Evolutionary conservation across 2,888 invertebrate species (phyloP), one percentile per base, ranked within the genome.

Genomic region (Melinaea menophilus): DNA sequence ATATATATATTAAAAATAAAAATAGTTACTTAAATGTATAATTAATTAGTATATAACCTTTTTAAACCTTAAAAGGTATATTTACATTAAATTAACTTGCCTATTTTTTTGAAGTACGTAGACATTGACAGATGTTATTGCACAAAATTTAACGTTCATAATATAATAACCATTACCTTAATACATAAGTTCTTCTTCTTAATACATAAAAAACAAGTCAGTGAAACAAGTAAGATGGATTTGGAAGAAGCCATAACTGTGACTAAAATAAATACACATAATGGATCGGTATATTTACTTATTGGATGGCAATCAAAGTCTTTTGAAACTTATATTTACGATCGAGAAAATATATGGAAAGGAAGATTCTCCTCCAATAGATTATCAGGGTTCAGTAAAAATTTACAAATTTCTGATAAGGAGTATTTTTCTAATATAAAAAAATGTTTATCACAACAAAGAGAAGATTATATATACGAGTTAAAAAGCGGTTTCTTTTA

Each of bases 401-500:
- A 82, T 66, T 75, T 86, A 54, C 78, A 82, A 58, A 71, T 82
- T 68, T 64, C 76, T 54, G 78, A 82, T 71, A 66, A 65, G 13
- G 69, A 73, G 37, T 87, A 87, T 69, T 81, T 74, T 60, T 66
- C 70, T 31, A 79, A 67, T 55, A 65, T 81, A 12, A 82, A 75
- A 65, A 71, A 68, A 58, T 81, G 85, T 67, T 73, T 87, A 48
- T 73, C 83, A 5, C 73, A 81, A 61, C 73, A 77, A 48, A 77
- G 69, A 67, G 72, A 78, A 9, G 73, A 84, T 69, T 87, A 86
- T 62, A 31, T 62, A 2, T 87, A 85, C 55, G 85, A 87, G 75
- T 65, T 87, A 45, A 84, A 79, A 76, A 77, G 78, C 68, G 86
- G 82, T 0, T 85, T 87, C 71, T 86, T 87, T 68, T 87, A 85